These are phyloP conservation scores for Drosophila yooni DNA, from an alignment of 2,888 invertebrate species.

Conservation along the genomic window DNA sequence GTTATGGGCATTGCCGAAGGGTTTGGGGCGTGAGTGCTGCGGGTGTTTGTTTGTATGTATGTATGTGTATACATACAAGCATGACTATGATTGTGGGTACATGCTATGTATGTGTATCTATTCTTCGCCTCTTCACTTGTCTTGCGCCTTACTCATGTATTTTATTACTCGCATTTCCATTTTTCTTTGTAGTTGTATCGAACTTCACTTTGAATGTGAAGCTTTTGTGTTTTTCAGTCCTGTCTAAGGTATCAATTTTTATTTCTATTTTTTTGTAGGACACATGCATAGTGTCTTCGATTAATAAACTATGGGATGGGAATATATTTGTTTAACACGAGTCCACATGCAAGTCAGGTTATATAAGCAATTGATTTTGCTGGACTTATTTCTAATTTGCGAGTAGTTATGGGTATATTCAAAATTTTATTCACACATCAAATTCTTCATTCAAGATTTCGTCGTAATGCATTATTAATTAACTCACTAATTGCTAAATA, in stretches of 20 bases:
- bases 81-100: not conserved
- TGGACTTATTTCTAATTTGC: not conserved
- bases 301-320: not conserved
- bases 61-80: not conserved
- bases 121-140: constrained; percentile 44
- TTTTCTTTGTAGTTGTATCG: constrained; percentile 27
- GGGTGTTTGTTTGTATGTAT: constrained; percentile 28
- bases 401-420: not conserved
- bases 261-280: constrained; percentile 1
- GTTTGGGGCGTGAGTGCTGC: constrained; percentile 16
- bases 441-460: not conserved
- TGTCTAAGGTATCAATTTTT: not conserved
- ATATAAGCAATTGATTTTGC: not conserved
- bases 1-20: constrained; percentile 33
- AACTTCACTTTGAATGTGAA: constrained; percentile 16
- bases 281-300: not conserved
- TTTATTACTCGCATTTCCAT: constrained; percentile 22
- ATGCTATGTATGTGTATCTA: constrained; percentile 13
- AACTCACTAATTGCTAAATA: not conserved
- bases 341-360: not conserved
- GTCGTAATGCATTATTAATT: not conserved
- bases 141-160: constrained; percentile 23
- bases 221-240: constrained; percentile 1
- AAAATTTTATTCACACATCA: not conserved
- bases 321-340: not conserved